These are phyloP conservation scores for Lateolabrax maculatus DNA, from an alignment of 2,797 vertebrate genomes.

Conservation along the genomic window DNA sequence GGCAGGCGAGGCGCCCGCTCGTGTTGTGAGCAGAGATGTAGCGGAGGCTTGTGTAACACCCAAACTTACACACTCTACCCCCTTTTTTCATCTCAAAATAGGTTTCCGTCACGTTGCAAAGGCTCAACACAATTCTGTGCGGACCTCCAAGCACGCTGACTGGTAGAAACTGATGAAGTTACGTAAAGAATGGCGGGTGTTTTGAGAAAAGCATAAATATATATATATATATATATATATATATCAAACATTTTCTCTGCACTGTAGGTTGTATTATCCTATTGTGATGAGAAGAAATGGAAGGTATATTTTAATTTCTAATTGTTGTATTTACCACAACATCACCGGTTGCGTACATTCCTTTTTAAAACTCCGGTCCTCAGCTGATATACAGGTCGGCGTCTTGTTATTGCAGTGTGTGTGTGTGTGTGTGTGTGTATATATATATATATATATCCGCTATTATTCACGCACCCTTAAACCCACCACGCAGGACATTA, in stretches of 20 bases:
- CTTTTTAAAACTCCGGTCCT: neutral
- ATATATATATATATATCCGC: too few species aligned
- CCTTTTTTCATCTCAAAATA: neutral
- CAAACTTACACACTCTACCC: conserved; percentile 18
- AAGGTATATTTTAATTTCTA: neutral
- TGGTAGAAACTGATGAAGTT: conserved; percentile 14
- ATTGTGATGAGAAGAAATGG: fast-evolving
- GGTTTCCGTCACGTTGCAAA: fast-evolving
- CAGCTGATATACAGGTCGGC: conserved; percentile 12
- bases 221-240: neutral
- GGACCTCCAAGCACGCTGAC: neutral
- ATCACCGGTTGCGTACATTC: neutral
- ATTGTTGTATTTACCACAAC: neutral
- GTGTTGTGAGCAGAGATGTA: neutral
- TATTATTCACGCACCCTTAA: conserved; percentile 35
- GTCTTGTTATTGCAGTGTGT: conserved; percentile 24
- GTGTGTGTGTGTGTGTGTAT: too few species aligned
- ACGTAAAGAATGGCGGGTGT: neutral
- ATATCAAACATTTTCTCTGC: neutral
- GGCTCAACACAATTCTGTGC: neutral
- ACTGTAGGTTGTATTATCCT: neutral
- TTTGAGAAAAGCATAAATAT: neutral
- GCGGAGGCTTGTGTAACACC: conserved; percentile 1
- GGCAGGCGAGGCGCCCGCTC: conserved; percentile 60
- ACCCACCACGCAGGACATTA: conserved; percentile 52